These are phyloP conservation scores for Mastomys natalensis DNA, from an alignment of 2,113 vertebrate genomes.

Conservation along the genomic window DNA sequence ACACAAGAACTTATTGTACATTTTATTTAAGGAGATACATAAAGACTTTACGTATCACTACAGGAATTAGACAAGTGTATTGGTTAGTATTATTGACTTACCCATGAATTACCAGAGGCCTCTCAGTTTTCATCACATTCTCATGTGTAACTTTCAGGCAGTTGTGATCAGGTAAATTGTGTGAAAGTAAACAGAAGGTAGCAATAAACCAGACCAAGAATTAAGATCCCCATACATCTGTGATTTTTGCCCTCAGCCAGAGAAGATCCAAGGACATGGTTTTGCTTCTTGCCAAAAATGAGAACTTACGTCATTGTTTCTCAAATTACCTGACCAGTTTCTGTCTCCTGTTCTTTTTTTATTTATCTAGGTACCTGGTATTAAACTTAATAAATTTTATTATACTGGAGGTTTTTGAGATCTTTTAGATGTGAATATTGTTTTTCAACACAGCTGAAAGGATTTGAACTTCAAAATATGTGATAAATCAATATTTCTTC, in stretches of 20 bases:
- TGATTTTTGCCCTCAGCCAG: neutral
- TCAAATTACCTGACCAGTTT: neutral
- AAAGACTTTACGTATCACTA: too few species aligned
- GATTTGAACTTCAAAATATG: neutral
- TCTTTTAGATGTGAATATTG: neutral
- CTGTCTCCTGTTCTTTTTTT: neutral
- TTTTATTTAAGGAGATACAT: too few species aligned
- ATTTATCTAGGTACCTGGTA: neutral
- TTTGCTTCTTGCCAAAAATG: neutral
- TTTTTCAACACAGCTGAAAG: neutral
- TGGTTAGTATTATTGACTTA: neutral
- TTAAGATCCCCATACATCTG: neutral
- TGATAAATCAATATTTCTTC: neutral
- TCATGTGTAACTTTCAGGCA: neutral
- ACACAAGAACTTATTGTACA: too few species aligned
- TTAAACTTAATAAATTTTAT: neutral
- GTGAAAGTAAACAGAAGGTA: neutral
- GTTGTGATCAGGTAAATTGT: too few species aligned
- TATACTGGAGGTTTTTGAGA: neutral
- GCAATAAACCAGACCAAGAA: neutral
- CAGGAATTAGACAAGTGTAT: neutral
- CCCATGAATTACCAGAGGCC: too few species aligned
- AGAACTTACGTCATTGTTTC: neutral
- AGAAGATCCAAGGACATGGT: neutral
- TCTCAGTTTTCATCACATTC: neutral